Base-by-base conservation (phyloP, 2,888 invertebrate species). In the Physocephala rufipes region DNA sequence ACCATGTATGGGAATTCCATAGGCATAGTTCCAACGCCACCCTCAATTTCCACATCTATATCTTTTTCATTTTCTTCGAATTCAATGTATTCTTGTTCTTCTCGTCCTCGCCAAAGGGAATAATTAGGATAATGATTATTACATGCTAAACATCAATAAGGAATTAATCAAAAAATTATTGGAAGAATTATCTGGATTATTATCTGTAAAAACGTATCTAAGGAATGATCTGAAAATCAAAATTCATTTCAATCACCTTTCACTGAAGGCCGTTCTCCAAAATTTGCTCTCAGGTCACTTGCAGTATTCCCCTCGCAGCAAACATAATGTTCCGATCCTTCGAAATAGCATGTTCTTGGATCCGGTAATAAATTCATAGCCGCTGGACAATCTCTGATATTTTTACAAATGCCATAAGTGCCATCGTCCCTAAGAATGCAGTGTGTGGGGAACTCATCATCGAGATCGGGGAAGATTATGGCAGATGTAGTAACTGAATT, bases 321-420 rank as follows among this genome's bases (percentile, higher is more conserved):
- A 1, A 77, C 76, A 47, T 72, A 74, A 36, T 77, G 74, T 21
- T 74, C 73, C 9, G n/a, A 67, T n/a, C 70, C 69, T 5, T 75
- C 72, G 67, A 74, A 75, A 64, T 78, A 76, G 36, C 78, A 78
- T 1, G 67, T 64, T n/a, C 74, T 71, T 0, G 75, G 63, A 16
- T 70, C 68, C 2, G 68, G 73, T 0, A 67, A 26, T 16, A 67
- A 71, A n/a, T 72, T 74, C 30, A 73, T 53, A 1, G 76, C 77
- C 12, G 74, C 71, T n/a, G 76, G 69, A 47, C 77, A 77, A 26
- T 75, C 67, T 62, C 71, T 72, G 1, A 76, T 62, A 26, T 73
- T 76, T 4, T 74, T 73, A 16, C 77, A 77, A 9, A 68, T 74
- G 0, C 76, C 77, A 2, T 26, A 30, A 21, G 5, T 16, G 16